Evolutionary conservation across 2,797 vertebrate genomes (phyloP).

Genomic region (Enteromius mattozi): DNA sequence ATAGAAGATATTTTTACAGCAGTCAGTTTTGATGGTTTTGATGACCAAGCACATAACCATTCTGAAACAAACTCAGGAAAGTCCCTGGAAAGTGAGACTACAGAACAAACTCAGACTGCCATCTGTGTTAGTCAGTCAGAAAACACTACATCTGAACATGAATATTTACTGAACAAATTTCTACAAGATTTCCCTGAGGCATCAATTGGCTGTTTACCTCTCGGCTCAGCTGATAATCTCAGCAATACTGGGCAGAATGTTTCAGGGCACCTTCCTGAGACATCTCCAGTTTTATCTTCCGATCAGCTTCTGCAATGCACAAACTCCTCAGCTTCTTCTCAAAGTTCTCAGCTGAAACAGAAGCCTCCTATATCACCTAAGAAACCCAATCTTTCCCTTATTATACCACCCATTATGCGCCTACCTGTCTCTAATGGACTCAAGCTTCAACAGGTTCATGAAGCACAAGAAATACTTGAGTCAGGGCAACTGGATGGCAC

Average conservation of each 20-base stretch:
- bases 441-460: conserved; percentile 66
- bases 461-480: conserved; percentile 18
- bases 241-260: conserved; percentile 36
- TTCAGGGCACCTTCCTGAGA: conserved; percentile 16
- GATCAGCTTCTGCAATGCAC: conserved; percentile 13
- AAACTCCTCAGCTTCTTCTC: conserved; percentile 59
- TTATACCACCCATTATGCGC: conserved; percentile 71
- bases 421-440: conserved; percentile 70
- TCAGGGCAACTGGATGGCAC: conserved; percentile 5
- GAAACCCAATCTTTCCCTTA: conserved; percentile 82
- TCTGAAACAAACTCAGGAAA: conserved; percentile 71
- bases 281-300: not conserved
- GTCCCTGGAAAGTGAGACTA: conserved; percentile 66
- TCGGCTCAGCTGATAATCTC: conserved; percentile 35
- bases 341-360: conserved; percentile 68
- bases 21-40: conserved; percentile 63
- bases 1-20: conserved; percentile 65
- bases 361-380: conserved; percentile 84
- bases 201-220: conserved; percentile 22
- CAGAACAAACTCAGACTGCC: not conserved
- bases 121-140: conserved; percentile 13
- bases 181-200: not conserved
- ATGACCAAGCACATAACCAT: conserved; percentile 32
- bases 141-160: conserved; percentile 42
- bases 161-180: conserved; percentile 63